Evolutionary conservation across 2,888 invertebrate genomes (phyloP).

Genomic region (Perizoma affinitatum): DNA sequence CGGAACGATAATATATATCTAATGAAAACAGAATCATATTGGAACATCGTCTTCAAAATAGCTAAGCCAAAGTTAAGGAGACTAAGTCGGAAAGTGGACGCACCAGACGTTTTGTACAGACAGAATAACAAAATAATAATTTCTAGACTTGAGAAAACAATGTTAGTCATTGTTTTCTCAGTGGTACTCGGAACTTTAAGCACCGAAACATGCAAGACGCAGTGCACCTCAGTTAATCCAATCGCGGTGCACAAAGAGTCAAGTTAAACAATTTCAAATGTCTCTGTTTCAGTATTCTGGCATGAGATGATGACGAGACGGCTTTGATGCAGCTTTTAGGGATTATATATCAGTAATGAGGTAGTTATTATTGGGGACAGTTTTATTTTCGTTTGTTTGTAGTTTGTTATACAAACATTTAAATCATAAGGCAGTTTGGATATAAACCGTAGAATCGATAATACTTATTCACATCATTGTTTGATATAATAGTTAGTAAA

Average conservation of each 20-base stretch:
- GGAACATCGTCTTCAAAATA: constrained; percentile 25
- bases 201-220: constrained; percentile 21
- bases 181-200: constrained; percentile 22
- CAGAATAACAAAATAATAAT: constrained; percentile 40
- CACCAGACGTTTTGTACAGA: constrained; percentile 35
- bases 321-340: no score
- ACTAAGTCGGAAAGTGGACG: constrained; percentile 41
- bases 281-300: no score
- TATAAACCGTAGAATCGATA: not conserved
- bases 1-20: no score
- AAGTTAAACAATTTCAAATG: no score
- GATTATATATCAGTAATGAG: no score
- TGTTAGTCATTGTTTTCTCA: constrained; percentile 34
- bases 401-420: no score
- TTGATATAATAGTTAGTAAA: constrained; percentile 25
- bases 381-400: no score
- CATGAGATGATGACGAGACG: no score
- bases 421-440: not conserved
- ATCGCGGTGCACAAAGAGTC: not conserved
- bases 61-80: constrained; percentile 41
- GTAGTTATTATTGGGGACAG: no score
- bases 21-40: constrained; percentile 11
- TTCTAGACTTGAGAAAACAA: no score
- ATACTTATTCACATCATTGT: not conserved
- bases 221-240: constrained; percentile 11